Base-by-base conservation (phyloP, 2,888 invertebrate species). In the Penaeus monodon region DNA sequence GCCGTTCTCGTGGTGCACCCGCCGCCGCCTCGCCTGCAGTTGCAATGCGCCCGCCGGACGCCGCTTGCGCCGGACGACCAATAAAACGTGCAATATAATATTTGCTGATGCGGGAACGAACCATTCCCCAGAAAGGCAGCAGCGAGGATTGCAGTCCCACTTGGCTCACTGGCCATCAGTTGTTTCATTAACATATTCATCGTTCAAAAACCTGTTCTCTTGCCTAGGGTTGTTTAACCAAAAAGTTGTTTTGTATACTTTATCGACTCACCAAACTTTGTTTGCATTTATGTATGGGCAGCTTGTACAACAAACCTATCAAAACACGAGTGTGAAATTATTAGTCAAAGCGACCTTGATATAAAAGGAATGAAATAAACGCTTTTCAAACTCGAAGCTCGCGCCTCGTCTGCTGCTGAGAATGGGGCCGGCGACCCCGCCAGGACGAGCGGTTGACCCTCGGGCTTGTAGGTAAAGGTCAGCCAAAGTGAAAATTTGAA, bases 181-280 rank as follows among this genome's bases (percentile, higher is more conserved):
- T 73, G 33, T 81, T 81, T 85, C 85, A 81, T 85, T 85, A 85
- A 80, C 85, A 85, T 85, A 74, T 79, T 64, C 79, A 68, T 65
- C 85, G 84, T 63, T 38, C 57, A 63, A 29, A 77, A 85, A 80
- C 65, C 68, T 66, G 74, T 80, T 85, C 49, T 44, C 49, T 12
- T 8, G 29, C 84, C 78, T 29, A 24, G 20, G 70, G 78, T 12
- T 49, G 44, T 77, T 78, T 68, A 44, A 84, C 78, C 73, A 49
- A n/a, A 66, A 63, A 33, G 83, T 24, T 83, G 76, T 44, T 38
- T 33, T 77, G 83, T 83, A 57, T 76, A 83, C 44, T 29, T 65
- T 65, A 76, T 83, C 64, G 79, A 79, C 79, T 57, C 57, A 64
- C 63, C 49, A 27, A 63, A 79, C 27, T 79, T 63, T 27, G 79